Conservation (phyloP, 2,113 vertebrate genomes). For the Petrocephalus microphthalmus region DNA sequence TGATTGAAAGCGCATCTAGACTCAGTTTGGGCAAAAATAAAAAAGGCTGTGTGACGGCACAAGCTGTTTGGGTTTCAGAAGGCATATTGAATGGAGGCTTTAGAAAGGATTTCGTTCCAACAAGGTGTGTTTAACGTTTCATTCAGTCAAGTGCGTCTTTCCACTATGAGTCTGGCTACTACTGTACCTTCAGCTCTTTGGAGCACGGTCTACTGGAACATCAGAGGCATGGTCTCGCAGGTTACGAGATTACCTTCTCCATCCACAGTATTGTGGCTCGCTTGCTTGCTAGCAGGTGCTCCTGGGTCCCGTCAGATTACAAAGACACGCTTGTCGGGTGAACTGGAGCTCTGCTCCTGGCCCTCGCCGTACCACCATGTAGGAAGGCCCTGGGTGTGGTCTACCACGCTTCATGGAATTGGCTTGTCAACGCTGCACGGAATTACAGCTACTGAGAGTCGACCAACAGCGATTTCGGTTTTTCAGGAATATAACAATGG, state of each 20-base stretch:
- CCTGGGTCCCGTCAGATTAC: neutral
- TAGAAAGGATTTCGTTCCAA: neutral
- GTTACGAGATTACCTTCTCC: neutral
- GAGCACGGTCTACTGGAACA: neutral
- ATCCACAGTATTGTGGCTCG: neutral
- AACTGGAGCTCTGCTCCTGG: neutral
- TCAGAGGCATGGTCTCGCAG: neutral
- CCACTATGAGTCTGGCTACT: neutral
- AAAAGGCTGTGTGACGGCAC: neutral
- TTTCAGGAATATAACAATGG: neutral
- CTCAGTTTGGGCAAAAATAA: neutral
- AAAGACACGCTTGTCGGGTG: neutral
- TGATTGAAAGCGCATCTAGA: neutral
- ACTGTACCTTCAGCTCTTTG: neutral
- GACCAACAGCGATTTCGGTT: neutral
- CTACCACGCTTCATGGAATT: neutral
- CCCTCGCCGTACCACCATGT: neutral
- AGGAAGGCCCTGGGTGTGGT: neutral
- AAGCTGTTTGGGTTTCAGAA: neutral
- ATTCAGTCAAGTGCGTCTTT: constrained; percentile 2
- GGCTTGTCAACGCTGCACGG: neutral
- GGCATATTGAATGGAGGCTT: neutral
- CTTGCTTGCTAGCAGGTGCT: neutral
- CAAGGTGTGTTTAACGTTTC: neutral
- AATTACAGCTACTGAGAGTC: neutral